Evolutionary conservation across 2,113 vertebrate genomes (phyloP).

Genomic region (Laticauda colubrina): DNA sequence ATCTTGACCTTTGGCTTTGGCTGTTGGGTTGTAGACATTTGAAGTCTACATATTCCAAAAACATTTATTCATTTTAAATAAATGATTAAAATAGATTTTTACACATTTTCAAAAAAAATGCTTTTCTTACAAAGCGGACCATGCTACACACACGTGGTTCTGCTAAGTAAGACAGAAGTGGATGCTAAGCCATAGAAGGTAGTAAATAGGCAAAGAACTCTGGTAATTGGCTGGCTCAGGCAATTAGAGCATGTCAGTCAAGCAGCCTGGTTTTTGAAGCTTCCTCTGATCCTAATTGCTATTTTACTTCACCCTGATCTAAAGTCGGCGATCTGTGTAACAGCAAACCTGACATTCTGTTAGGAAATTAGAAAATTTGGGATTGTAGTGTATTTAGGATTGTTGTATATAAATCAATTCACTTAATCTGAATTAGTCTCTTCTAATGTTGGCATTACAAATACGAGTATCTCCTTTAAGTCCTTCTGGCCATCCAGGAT

Average conservation of each 20-base stretch:
- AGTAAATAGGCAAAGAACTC: neutral
- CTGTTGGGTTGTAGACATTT: neutral
- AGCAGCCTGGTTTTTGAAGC: neutral
- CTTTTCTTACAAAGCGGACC: neutral
- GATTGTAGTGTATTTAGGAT: neutral
- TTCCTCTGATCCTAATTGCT: neutral
- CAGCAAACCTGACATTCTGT: neutral
- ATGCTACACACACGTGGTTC: neutral
- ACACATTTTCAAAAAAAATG: neutral
- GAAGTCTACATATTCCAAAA: neutral
- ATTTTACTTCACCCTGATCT: neutral
- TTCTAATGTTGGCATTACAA: neutral
- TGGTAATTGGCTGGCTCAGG: neutral
- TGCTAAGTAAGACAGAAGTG: neutral
- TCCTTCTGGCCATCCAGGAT: neutral
- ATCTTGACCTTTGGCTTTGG: neutral
- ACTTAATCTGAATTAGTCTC: neutral
- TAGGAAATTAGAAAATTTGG: neutral
- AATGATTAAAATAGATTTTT: neutral
- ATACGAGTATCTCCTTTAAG: neutral
- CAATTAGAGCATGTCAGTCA: neutral
- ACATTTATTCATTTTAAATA: neutral
- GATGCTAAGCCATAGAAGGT: neutral
- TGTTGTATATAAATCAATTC: neutral
- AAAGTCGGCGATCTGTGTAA: neutral